Conservation (phyloP, 2,113 vertebrate species). For the Tetrao urogallus region DNA sequence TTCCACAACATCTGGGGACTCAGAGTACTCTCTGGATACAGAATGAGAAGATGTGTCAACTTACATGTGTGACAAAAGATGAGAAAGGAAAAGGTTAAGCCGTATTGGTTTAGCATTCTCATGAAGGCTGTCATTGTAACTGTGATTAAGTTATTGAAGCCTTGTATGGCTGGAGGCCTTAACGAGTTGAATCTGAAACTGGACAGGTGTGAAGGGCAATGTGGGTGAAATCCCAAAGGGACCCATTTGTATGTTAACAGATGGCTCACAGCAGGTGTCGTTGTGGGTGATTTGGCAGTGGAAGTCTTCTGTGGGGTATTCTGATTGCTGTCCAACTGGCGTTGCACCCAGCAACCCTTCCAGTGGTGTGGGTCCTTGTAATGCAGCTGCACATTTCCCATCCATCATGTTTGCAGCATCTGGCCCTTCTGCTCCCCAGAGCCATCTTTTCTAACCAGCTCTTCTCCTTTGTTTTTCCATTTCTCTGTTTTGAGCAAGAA, state of each 20-base stretch:
- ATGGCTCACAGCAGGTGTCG: neutral
- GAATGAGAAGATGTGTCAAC: neutral
- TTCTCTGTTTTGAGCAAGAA: neutral
- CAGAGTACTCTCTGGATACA: neutral
- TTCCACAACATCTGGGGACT: neutral
- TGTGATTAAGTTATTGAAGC: neutral
- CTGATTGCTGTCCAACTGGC: fast-evolving
- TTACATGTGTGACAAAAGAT: neutral
- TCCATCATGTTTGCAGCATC: fast-evolving
- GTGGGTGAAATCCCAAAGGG: neutral
- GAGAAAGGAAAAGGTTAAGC: neutral
- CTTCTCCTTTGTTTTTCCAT: neutral
- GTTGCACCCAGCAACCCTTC: neutral
- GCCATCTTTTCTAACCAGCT: neutral
- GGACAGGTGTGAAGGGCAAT: neutral
- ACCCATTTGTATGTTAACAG: neutral
- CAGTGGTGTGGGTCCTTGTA: neutral
- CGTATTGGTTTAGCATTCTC: neutral
- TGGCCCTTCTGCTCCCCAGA: neutral
- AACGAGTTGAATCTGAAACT: neutral
- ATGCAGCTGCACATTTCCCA: fast-evolving
- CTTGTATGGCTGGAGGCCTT: conserved; percentile 21
- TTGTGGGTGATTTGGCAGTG: neutral
- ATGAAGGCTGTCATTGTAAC: neutral
- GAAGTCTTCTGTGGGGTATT: neutral